Conservation (phyloP, 2,113 vertebrate species). For the Jacana jacana region DNA sequence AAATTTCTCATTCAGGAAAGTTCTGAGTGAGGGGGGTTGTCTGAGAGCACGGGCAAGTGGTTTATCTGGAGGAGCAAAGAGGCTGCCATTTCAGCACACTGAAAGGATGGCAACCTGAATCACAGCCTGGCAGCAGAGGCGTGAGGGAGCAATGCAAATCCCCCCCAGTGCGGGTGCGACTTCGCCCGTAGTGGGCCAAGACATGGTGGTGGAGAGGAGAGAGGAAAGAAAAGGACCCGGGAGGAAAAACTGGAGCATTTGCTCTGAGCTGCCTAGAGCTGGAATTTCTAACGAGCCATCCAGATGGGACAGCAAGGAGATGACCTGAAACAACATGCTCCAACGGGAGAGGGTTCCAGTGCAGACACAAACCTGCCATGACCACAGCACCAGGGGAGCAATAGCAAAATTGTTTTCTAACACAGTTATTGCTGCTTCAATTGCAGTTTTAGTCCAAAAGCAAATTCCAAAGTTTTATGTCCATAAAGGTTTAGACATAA, state of each 20-base stretch:
- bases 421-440: slow-evolving; percentile 19
- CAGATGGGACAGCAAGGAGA: neutral
- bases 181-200: fast-evolving
- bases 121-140: neutral
- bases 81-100: neutral
- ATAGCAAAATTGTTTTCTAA: neutral
- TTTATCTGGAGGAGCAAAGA: neutral
- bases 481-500: slow-evolving; percentile 65
- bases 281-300: neutral
- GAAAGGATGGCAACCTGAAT: neutral
- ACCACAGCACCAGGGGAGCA: neutral
- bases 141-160: neutral
- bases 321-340: neutral
- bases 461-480: slow-evolving; percentile 65
- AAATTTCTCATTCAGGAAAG: neutral
- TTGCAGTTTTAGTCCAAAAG: slow-evolving; percentile 51
- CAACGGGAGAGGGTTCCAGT: neutral
- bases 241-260: neutral
- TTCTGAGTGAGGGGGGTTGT: neutral
- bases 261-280: neutral
- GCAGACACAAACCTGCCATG: neutral
- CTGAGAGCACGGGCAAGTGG: neutral
- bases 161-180: fast-evolving
- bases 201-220: neutral
- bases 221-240: neutral